Base-by-base conservation (phyloP, 2,888 invertebrate species). In the Himalopsyche kuldschensis region DNA sequence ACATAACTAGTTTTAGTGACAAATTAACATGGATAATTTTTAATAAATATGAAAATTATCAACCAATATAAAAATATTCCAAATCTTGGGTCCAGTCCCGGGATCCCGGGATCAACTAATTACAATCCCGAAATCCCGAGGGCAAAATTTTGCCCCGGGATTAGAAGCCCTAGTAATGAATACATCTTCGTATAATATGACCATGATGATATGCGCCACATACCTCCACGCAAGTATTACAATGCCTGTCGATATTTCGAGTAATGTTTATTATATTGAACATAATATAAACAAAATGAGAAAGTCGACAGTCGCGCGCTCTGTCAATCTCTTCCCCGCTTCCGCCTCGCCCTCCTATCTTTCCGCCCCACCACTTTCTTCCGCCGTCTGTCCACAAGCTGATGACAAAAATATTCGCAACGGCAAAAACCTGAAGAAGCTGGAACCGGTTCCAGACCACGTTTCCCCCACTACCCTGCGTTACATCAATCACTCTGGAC, bases 401-500 rank as follows among this genome's bases (percentile, higher is more conserved):
- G 32, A 81, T 81, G 75, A 81, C 77, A 81, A 76, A 27, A 77
- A 81, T 81, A 55, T 77, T 81, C 48, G 77, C 77, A 31, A 47
- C 77, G 76, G 41, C 46, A 81, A 75, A 75, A 80, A 80, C 75
- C 80, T 80, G 80, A 69, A 69, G 69, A 69, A 27, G 69, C 69
- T 27, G 27, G 30, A 77, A 81, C 81, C 77, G 46, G 77, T 81
- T 48, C 47, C 75, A 46, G 48, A 41, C 69, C 48, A 31, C 55
- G 0, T 48, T 32, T 48, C 6, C 15, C 30, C 1, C 69, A 11
- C 69, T 11, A 27, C 69, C 27, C 41, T 41, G 41, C 27, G 15
- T 15, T 24, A 69, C 69, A 69, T 69, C 69, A 69, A 69, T 69
- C 69, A 69, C 27, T 69, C 69, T 69, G 30, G 69, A 30, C 27